phyloP scores from a whole-genome alignment of 2,888 invertebrate genomes.

The Oscheius myriophilus region DNA sequence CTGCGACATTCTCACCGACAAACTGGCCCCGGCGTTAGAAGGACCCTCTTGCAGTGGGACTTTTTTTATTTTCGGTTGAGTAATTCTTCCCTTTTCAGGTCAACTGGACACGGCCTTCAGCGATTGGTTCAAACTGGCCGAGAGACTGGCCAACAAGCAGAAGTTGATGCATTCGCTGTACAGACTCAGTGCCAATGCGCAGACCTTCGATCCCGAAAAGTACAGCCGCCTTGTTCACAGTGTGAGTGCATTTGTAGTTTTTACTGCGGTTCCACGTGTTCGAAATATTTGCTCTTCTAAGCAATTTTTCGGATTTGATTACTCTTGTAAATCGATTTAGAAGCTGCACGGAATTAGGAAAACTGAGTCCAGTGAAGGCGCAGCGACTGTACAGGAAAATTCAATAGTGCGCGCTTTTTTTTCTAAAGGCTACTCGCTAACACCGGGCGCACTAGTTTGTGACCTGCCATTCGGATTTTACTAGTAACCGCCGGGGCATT shows the following conservation, averaged over 20 bases:
- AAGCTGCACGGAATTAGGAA: too few relatives aligned
- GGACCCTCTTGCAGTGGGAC: conserved; percentile 27
- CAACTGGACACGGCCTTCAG: conserved; percentile 34
- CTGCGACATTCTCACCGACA: conserved; percentile 53
- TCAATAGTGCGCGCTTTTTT: too few relatives aligned
- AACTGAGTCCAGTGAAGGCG: too few relatives aligned
- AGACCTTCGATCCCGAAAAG: conserved; percentile 35
- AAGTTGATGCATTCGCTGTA: conserved; percentile 26
- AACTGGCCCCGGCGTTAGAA: conserved; percentile 49
- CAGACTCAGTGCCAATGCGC: not conserved
- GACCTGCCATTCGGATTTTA: too few relatives aligned
- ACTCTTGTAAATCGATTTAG: too few relatives aligned
- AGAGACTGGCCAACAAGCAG: conserved; percentile 32
- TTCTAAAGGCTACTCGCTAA: too few relatives aligned
- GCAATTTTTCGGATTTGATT: too few relatives aligned
- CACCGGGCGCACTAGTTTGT: too few relatives aligned
- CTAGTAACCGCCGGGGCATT: too few relatives aligned
- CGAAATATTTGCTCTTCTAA: too few relatives aligned
- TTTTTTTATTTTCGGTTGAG: not conserved
- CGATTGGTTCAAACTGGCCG: conserved; percentile 51
- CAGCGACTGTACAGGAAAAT: too few relatives aligned
- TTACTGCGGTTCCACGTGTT: too few relatives aligned
- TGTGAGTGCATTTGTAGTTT: conserved; percentile 11
- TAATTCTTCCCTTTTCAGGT: conserved; percentile 21
- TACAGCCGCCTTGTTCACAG: conserved; percentile 38